Evolutionary conservation across 2,113 vertebrate genomes (phyloP).

Genomic region (Oncorhynchus mykiss): DNA sequence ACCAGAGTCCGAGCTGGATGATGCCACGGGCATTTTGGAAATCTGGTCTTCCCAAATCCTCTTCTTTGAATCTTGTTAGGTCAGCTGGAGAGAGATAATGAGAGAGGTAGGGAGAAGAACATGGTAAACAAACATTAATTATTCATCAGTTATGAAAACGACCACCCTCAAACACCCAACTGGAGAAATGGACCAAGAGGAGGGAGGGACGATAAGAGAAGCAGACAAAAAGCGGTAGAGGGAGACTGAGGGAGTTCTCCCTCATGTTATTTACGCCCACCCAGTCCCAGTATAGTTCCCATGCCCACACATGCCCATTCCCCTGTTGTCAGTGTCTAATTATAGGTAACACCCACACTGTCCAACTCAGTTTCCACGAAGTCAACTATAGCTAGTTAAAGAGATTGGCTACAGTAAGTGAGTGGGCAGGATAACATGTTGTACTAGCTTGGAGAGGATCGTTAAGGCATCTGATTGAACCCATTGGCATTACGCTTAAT

Average conservation of each 20-base stretch:
- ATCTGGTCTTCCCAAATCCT: slow-evolving; percentile 43
- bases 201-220: neutral
- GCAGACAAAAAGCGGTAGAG: neutral
- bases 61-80: slow-evolving; percentile 43
- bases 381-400: no score
- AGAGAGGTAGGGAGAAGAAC: slow-evolving; percentile 29
- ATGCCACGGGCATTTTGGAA: slow-evolving; percentile 83
- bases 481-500: no score
- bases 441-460: no score
- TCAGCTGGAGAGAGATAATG: slow-evolving; percentile 40
- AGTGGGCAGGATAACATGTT: no score
- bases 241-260: neutral
- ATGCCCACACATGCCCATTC: slow-evolving; percentile 23
- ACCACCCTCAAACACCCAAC: slow-evolving; percentile 10
- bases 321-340: neutral
- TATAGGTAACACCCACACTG: neutral
- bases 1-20: slow-evolving; percentile 86
- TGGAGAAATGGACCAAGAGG: neutral
- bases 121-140: slow-evolving; percentile 25
- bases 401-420: no score
- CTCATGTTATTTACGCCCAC: neutral
- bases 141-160: slow-evolving; percentile 27
- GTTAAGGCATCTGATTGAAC: neutral
- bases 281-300: slow-evolving; percentile 20
- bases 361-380: neutral